Conservation (phyloP, 2,888 invertebrate genomes). For the Axea sp. region DNA sequence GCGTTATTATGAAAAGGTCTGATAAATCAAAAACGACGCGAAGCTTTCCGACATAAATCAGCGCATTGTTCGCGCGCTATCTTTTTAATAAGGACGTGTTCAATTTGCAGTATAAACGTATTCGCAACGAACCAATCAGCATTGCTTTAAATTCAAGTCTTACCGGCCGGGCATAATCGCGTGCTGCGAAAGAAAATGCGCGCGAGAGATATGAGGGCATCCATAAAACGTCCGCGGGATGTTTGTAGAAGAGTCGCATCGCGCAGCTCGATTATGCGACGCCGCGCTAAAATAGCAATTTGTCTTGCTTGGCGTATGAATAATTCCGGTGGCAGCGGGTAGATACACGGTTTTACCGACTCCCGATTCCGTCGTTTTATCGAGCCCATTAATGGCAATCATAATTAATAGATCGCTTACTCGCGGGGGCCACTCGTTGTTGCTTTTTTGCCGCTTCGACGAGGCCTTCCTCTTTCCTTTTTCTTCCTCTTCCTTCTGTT, state of each 20-base stretch:
- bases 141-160: constrained; percentile 32
- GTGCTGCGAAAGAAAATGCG: constrained; percentile 37
- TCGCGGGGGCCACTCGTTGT: constrained; percentile 4
- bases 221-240: constrained; percentile 60
- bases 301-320: constrained; percentile 59
- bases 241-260: constrained; percentile 53
- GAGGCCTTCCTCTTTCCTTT: background rate
- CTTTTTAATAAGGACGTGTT: constrained; percentile 36
- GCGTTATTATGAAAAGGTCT: constrained; percentile 40
- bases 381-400: constrained; percentile 62
- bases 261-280: constrained; percentile 58
- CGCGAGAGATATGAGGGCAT: constrained; percentile 49
- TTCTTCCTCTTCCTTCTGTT: background rate
- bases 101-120: constrained; percentile 43
- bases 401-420: constrained; percentile 62
- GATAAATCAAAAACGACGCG: constrained; percentile 44
- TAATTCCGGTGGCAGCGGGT: constrained; percentile 57
- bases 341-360: constrained; percentile 47
- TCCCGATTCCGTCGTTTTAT: constrained; percentile 62
- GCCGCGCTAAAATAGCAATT: constrained; percentile 62
- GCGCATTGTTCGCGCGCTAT: constrained; percentile 50
- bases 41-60: constrained; percentile 49
- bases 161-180: constrained; percentile 40
- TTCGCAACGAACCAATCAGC: constrained; percentile 50
- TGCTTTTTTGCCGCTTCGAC: constrained; percentile 28